A percentile compares a stretch with the other conserved stretches of the same genome.
Evolutionary conservation across 2,113 vertebrate species (phyloP).

Genomic region (Pterophyllum scalare): DNA sequence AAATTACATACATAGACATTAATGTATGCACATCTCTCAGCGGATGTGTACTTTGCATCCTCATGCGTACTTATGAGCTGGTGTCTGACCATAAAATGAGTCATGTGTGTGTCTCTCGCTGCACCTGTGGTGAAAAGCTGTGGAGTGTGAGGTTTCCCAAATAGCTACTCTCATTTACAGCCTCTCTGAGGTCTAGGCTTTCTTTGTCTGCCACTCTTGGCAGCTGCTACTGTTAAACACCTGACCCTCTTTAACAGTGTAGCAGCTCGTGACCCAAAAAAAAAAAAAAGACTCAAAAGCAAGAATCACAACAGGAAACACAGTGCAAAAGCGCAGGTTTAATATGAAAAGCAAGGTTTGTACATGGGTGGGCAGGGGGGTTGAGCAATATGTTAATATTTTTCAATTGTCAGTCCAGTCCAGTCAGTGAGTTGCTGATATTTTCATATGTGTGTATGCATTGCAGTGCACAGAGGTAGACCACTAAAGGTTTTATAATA

Average conservation of each 20-base stretch:
- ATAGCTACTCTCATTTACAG: constrained; percentile 68
- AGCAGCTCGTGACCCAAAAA: constrained; percentile 12
- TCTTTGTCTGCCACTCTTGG: constrained; percentile 70
- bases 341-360: background rate
- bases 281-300: background rate
- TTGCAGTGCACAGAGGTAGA: background rate
- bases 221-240: constrained; percentile 54
- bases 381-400: background rate
- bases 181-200: constrained; percentile 65
- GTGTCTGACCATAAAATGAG: constrained; percentile 54
- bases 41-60: constrained; percentile 21
- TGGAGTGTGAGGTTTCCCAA: constrained; percentile 60
- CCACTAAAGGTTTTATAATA: too few relatives aligned
- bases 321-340: constrained; percentile 2
- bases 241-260: constrained; percentile 55
- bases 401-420: background rate
- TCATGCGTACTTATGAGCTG: constrained; percentile 38
- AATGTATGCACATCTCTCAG: constrained; percentile 1
- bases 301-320: constrained; percentile 5
- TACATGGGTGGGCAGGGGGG: background rate
- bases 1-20: background rate
- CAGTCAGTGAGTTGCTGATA: background rate
- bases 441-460: background rate
- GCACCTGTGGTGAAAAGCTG: constrained; percentile 50
- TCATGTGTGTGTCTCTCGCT: constrained; percentile 49